Percentiles rank a stretch among this genome's conserved stretches.
These are phyloP conservation scores for Hoplias malabaricus DNA, from an alignment of 2,113 vertebrate species.

Conservation along the genomic window DNA sequence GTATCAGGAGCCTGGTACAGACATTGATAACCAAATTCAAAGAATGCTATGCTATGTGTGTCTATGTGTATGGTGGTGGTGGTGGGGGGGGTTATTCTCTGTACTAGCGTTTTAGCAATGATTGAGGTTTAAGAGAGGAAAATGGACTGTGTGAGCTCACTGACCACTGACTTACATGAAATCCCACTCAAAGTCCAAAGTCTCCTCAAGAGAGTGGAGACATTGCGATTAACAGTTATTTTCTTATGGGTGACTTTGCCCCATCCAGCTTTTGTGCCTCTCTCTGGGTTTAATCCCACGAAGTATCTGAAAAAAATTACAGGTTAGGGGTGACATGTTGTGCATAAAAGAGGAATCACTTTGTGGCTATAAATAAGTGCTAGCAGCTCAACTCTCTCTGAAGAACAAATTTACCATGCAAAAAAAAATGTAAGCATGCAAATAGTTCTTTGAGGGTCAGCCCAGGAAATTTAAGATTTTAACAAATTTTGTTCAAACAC, in stretches of 20 bases:
- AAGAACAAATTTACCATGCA: no score
- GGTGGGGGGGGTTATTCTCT: not conserved
- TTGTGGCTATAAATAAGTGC: no score
- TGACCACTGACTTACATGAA: not conserved
- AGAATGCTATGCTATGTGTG: not conserved
- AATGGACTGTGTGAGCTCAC: not conserved
- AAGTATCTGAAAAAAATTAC: no score
- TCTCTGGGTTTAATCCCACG: no score
- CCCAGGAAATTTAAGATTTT: no score
- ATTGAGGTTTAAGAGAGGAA: not conserved
- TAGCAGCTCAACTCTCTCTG: no score
- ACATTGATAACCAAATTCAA: not conserved
- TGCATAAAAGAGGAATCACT: no score
- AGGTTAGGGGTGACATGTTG: no score
- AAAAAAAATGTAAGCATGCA: no score
- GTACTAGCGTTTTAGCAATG: not conserved
- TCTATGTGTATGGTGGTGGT: not conserved
- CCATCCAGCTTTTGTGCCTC: no score
- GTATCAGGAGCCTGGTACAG: not conserved
- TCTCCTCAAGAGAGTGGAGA: not conserved
- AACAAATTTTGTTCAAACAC: no score
- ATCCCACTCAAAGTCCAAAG: not conserved
- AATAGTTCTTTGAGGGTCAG: no score
- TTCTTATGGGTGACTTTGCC: not conserved
- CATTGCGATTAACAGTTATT: not conserved